A percentile compares a stretch with the other conserved stretches of the same genome.
Evolutionary conservation across 2,113 vertebrate genomes (phyloP).

Genomic region (Plotosus lineatus): DNA sequence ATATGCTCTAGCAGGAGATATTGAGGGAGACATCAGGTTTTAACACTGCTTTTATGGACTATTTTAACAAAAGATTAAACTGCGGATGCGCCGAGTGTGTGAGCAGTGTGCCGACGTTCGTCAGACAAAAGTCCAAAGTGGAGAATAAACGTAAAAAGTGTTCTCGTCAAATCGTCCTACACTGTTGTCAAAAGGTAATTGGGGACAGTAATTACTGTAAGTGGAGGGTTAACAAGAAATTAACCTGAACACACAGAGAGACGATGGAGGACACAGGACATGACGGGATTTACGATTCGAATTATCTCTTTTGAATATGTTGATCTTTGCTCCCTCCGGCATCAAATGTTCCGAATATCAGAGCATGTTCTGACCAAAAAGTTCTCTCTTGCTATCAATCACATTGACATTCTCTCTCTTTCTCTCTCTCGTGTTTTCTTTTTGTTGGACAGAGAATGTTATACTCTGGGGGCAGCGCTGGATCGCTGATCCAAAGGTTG

Average conservation of each 20-base stretch:
- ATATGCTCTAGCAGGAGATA: neutral
- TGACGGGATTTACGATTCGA: conserved; percentile 36
- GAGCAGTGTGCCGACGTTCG: conserved; percentile 17
- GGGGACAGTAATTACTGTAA: conserved; percentile 54
- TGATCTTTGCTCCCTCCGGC: conserved; percentile 49
- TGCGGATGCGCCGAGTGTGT: neutral
- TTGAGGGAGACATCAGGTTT: neutral
- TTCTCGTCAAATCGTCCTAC: conserved; percentile 36
- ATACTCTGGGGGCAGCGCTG: too few relatives aligned
- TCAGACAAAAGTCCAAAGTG: conserved; percentile 40
- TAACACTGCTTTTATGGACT: conserved; percentile 11
- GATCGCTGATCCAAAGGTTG: too few relatives aligned
- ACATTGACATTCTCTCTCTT: neutral
- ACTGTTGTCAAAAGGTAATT: conserved; percentile 52
- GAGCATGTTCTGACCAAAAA: conserved; percentile 27
- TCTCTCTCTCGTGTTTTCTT: neutral
- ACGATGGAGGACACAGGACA: conserved; percentile 40
- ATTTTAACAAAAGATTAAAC: conserved; percentile 17
- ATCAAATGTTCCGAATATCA: conserved; percentile 35
- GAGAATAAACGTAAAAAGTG: conserved; percentile 20
- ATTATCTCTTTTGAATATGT: conserved; percentile 48
- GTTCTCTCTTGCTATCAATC: too few relatives aligned
- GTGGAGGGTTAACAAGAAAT: conserved; percentile 55
- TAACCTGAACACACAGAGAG: conserved; percentile 44
- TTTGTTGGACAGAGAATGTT: conserved; percentile 7